Base-by-base conservation (phyloP, 1,140 invertebrate species). In the Thaumatotibia leucotreta region DNA sequence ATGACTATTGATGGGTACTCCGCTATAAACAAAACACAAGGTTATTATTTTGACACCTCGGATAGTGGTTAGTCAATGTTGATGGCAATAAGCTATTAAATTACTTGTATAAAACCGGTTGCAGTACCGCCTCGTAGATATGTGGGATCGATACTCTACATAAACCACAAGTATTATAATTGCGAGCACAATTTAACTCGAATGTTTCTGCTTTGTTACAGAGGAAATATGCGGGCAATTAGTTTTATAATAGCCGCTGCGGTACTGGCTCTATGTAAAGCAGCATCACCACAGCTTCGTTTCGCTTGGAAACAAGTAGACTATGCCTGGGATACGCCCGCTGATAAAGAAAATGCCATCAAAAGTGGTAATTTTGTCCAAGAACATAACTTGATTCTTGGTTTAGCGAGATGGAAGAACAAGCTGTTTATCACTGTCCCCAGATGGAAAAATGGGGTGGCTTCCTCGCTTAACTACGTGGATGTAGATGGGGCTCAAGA, bases 341-440 rank as follows among this genome's bases (percentile, higher is more conserved):
- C 92, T 45, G 91, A 93, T 58, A 92, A 92, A 70, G 86, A 93
- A 65, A 86, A 90, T 20, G 94, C 95, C n/a, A 91, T 95, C 9
- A 87, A 92, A 11, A 92, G 87, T 31, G 93, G 93, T 20, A 86
- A 92, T 70, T 97, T 94, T 80, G 89, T 95, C 8, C 93, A 91
- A 14, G 92, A 92, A 63, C 94, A 96, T 79, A 96, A 96, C 85
- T 80, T 96, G 66, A 95, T 95, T 1, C 86, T 96, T 11, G 96
- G 96, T 22, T 63, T 97, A 62, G 94, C 93, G 39, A 88, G 93
- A 31, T 96, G 95, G 95, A 92, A 93, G 64, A 93, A 96, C 80
- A 96, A 95, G 91, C 74, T 96, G 45, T 96, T 97, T 77, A 88
- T 96, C 61, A 96, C 96, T 1, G 92, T 96, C 4, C 95, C 95